Base-by-base conservation (phyloP, 2,113 vertebrate genomes). In the Embiotoca jacksoni region DNA sequence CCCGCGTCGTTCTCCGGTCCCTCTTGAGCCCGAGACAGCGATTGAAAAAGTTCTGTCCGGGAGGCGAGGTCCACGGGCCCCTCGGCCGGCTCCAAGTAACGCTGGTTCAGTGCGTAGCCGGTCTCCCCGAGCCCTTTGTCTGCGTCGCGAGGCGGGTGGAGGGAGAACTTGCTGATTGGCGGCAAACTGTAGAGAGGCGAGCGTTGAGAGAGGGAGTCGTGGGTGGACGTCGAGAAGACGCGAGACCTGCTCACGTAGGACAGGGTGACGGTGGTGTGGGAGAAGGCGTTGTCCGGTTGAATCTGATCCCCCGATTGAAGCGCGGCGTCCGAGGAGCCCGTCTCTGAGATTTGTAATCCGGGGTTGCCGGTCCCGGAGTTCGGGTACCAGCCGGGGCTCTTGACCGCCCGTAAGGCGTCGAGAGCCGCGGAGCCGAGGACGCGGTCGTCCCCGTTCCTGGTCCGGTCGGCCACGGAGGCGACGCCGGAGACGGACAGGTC, bases 231-330 rank as follows among this genome's bases (percentile, higher is more conserved):
- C 1, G 23, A 81, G 74, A 93, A 94, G 62, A 95, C 89, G 39
- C 75, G 92, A 90, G 95, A 94, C 81, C 93, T 81, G 93, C 91
- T 95, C 86, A 95, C 91, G 49, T 95, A 95, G 6, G 95, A 95
- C 7, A 95, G 92, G 6, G 94, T 95, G 82, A 95, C 94, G 6
- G 95, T 94, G 32, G 94, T 94, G 88, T 91, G 93, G 32, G 94
- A 95, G 81, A 95, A 94, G 73, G 92, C 92, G 77, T 93, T 75
- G 71, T 94, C 93, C 6, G 93, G 92, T 74, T 94, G 93, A 83
- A 94, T 82, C 36, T 90, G 93, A 54, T 92, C 92, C 47, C 72
- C 87, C n/a, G 93, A 67, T 35, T 87, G 92, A 14, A 84, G 83
- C 0, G 64, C 32, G 11, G 72, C 41, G 47, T 91, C 89, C 0